phyloP scores from a whole-genome alignment of 2,888 invertebrate genomes.

The Abscondita cerata region DNA sequence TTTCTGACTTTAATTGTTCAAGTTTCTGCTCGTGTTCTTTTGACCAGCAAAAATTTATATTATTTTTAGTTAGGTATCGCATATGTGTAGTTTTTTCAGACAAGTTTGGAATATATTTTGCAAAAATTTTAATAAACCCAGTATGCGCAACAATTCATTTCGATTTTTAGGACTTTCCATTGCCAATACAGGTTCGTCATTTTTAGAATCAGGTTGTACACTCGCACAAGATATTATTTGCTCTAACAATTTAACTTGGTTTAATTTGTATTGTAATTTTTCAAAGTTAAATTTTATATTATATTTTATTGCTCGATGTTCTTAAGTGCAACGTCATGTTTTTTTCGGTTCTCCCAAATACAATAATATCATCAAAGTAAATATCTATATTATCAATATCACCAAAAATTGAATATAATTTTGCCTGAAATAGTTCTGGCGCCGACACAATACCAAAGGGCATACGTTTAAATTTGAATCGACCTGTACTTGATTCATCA shows the following conservation, averaged over 20 bases:
- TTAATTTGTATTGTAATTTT: conserved; percentile 36
- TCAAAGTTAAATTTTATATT: conserved; percentile 39
- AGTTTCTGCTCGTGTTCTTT: conserved; percentile 29
- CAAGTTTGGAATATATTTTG: neutral
- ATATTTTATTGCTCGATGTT: conserved; percentile 25
- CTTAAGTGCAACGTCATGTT: conserved; percentile 35
- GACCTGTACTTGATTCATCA: conserved; percentile 39
- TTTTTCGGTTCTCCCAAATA: conserved; percentile 28
- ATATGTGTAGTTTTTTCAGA: neutral
- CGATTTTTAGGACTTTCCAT: neutral
- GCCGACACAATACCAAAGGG: conserved; percentile 42
- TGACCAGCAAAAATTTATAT: conserved; percentile 9
- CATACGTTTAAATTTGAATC: conserved; percentile 45
- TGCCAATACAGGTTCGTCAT: no score
- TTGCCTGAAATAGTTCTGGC: conserved; percentile 42
- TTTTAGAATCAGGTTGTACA: neutral
- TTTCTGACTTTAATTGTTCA: conserved; percentile 22
- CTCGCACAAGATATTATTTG: conserved; percentile 17
- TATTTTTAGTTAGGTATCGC: conserved; percentile 17
- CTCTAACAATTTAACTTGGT: conserved; percentile 17
- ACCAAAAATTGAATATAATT: conserved; percentile 35
- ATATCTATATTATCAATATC: conserved; percentile 30
- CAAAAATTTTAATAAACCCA: conserved; percentile 21
- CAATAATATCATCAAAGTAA: conserved; percentile 30
- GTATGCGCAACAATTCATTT: conserved; percentile 13